Evolutionary conservation across 2,888 invertebrate species (phyloP).

Genomic region (Ceraclea dissimilis): DNA sequence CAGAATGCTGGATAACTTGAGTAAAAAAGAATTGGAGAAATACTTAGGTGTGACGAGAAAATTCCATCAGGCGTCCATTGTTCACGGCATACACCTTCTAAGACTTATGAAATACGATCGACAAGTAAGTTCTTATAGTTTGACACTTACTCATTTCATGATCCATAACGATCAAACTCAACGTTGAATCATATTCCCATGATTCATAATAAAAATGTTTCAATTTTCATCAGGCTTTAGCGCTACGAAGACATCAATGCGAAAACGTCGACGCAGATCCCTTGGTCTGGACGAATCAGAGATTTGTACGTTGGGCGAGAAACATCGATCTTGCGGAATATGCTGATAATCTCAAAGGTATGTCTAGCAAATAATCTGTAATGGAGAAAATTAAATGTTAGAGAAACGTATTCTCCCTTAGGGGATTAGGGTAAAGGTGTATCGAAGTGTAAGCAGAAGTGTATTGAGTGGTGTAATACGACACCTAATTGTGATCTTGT

Average conservation of each 20-base stretch:
- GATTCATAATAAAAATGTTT: not conserved
- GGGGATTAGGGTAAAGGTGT: too few species aligned
- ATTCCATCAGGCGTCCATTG: constrained; percentile 91
- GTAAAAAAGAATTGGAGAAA: constrained; percentile 91
- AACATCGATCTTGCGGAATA: constrained; percentile 92
- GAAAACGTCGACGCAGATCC: constrained; percentile 86
- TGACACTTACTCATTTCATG: too few species aligned
- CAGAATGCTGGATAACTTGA: constrained; percentile 84
- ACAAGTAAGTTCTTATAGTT: constrained; percentile 57
- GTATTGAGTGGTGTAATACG: too few species aligned
- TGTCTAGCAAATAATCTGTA: not conserved
- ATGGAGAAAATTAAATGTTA: not conserved
- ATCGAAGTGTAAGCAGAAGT: too few species aligned
- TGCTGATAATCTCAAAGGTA: constrained; percentile 86
- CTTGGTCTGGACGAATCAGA: constrained; percentile 91
- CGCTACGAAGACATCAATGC: constrained; percentile 79
- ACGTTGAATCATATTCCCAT: not conserved
- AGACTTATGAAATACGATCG: constrained; percentile 89
- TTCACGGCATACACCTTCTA: constrained; percentile 87
- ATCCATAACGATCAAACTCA: not conserved
- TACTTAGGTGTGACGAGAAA: constrained; percentile 86
- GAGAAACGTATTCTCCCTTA: not conserved
- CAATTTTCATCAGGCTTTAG: constrained; percentile 57
- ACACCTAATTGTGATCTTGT: too few species aligned
- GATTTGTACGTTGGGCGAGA: constrained; percentile 89